Base-by-base conservation (phyloP, 2,888 invertebrate species). In the Calliphora vomitoria region DNA sequence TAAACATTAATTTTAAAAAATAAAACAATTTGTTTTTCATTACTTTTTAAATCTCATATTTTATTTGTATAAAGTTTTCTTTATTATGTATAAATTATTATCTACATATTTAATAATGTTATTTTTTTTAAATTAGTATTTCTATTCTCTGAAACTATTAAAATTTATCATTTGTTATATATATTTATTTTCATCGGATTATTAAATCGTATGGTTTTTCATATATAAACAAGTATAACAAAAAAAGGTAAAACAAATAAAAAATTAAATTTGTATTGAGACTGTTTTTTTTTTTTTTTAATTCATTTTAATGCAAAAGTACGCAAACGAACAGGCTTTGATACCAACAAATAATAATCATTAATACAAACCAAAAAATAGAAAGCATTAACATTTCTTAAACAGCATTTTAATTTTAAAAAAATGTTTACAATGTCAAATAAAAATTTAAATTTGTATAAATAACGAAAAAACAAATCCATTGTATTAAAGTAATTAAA, bases 21-120 rank as follows among this genome's bases (percentile, higher is more conserved):
- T n/a, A n/a, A n/a, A n/a, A n/a, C n/a, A n/a, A n/a, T n/a, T n/a
- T n/a, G n/a, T n/a, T n/a, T n/a, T n/a, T n/a, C n/a, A n/a, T n/a
- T n/a, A n/a, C n/a, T n/a, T n/a, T n/a, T n/a, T n/a, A n/a, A n/a
- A n/a, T 84, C 76, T 88, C 84, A 82, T 71, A 81, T 80, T 81
- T 75, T 87, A 86, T 83, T 68, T 86, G 86, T 88, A 85, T 88
- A 88, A 85, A 88, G 85, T 88, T 85, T 86, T 81, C n/a, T n/a
- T n/a, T 86, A 85, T 84, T 89, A 88, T 89, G 87, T 88, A 89
- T 89, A 89, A 89, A 87, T 89, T 84, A 88, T 84, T 88, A 86
- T 87, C 82, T 83, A 88, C 64, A 86, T 86, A 60, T 81, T 60
- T 85, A 80, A 84, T 88, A 86, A 89, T 90, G 86, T 89, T 90